Conservation (phyloP, 2,888 invertebrate genomes). For the Drosophila tripunctata region DNA sequence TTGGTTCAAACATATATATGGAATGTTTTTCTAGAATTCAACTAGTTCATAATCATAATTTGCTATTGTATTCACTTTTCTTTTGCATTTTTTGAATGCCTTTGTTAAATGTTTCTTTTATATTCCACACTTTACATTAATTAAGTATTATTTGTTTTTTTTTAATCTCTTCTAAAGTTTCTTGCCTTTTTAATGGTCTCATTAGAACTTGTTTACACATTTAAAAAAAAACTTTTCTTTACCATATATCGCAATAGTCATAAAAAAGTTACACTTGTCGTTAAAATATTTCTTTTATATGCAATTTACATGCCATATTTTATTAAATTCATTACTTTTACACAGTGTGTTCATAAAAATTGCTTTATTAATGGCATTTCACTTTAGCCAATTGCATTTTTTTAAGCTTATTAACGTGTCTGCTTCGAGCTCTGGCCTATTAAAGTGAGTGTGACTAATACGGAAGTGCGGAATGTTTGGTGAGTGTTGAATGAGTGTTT, state of each 20-base stretch:
- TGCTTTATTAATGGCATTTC: conserved; percentile 15
- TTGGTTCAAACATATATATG: neutral
- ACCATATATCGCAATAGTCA: too few relatives aligned
- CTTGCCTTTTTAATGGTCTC: neutral
- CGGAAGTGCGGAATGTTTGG: conserved; percentile 8
- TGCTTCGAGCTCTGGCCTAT: conserved; percentile 16
- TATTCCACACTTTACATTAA: too few relatives aligned
- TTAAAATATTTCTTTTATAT: neutral
- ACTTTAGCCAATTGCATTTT: conserved; percentile 23
- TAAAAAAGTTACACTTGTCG: too few relatives aligned
- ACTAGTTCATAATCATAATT: too few relatives aligned
- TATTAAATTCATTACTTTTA: neutral
- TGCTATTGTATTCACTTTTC: too few relatives aligned
- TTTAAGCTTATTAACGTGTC: conserved; percentile 18
- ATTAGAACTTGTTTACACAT: neutral
- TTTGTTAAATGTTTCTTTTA: too few relatives aligned
- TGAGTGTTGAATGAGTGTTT: conserved; percentile 2
- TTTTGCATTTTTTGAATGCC: neutral
- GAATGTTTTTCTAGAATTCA: too few relatives aligned
- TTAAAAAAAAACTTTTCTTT: neutral
- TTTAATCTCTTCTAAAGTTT: neutral
- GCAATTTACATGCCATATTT: neutral
- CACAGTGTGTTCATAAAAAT: conserved; percentile 10
- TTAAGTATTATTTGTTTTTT: too few relatives aligned
- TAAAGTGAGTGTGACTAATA: conserved; percentile 25